Percentiles rank a stretch among this genome's conserved stretches.
Evolutionary conservation across 2,888 invertebrate species (phyloP).

Genomic region (Catocala fraxini): DNA sequence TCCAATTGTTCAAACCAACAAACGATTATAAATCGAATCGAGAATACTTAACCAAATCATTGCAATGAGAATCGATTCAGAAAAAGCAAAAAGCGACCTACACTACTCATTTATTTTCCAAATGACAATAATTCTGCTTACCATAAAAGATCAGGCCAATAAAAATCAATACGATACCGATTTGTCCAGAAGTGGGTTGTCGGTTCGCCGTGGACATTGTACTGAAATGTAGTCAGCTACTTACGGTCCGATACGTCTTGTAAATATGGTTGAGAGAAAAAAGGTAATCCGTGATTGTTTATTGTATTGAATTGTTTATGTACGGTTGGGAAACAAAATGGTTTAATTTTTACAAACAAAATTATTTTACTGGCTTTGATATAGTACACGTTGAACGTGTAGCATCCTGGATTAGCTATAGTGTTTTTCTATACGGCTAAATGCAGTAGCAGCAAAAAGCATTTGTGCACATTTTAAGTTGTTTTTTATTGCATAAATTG

Average conservation of each 20-base stretch:
- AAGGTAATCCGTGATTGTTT: conserved; percentile 75
- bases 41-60: conserved; percentile 26
- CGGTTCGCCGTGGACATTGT: conserved; percentile 27
- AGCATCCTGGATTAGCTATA: too few relatives aligned
- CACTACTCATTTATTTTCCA: conserved; percentile 51
- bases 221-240: conserved; percentile 60
- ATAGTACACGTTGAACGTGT: too few relatives aligned
- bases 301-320: conserved; percentile 83
- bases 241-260: conserved; percentile 67
- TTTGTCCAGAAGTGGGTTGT: conserved; percentile 42
- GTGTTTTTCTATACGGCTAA: too few relatives aligned
- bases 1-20: neutral
- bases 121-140: conserved; percentile 52
- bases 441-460: too few relatives aligned
- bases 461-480: too few relatives aligned
- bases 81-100: conserved; percentile 39
- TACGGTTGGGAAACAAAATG: conserved; percentile 50
- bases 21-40: conserved; percentile 17
- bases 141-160: conserved; percentile 40
- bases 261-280: conserved; percentile 70
- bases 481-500: too few relatives aligned
- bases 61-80: conserved; percentile 41
- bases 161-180: conserved; percentile 48
- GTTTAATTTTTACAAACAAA: too few relatives aligned
- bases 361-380: neutral